Base-by-base conservation (phyloP, 2,888 invertebrate species). In the Pseudoips prasinana region DNA sequence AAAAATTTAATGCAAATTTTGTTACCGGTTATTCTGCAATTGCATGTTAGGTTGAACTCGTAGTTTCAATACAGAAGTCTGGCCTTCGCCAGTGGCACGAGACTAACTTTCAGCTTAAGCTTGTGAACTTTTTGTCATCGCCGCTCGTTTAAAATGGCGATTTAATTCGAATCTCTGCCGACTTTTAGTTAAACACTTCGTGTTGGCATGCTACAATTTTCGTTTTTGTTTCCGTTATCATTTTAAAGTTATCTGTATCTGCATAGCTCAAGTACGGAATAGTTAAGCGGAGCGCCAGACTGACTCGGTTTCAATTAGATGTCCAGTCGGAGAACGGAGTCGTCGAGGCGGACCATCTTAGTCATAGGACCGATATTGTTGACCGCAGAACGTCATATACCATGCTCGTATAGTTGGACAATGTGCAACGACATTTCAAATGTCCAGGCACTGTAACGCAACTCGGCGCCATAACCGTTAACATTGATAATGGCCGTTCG, bases 111-210 rank as follows among this genome's bases (percentile, higher is more conserved):
- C 47, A 42, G 43, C 57, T 58, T 63, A 63, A 58, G 61, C 70
- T 67, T 56, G 54, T 53, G 51, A 72, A 73, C 68, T 77, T 77
- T 73, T 75, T 73, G 73, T 66, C 62, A 62, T 54, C 39, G 56
- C 57, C 36, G 51, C 54, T 51, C 44, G 59, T 57, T 62, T 56
- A 46, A 62, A 72, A 72, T 67, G 62, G 60, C 59, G 46, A 64
- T 68, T 72, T 67, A 67, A 70, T 68, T 68, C 54, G 46, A 53
- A 55, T 53, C 36, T 43, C 49, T 42, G 40, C 43, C 39, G 42
- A 58, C 58, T 51, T 45, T 29, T 23, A 38, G 47, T 60, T 46
- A 39, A 55, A 47, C 47, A 52, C 53, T 58, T 47, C 25, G 44
- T 34, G 37, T 41, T 31, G 25, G 32, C 24, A 35, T 20, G 9